These are phyloP conservation scores for Selenia dentaria DNA, from an alignment of 2,888 invertebrate genomes.

Conservation along the genomic window DNA sequence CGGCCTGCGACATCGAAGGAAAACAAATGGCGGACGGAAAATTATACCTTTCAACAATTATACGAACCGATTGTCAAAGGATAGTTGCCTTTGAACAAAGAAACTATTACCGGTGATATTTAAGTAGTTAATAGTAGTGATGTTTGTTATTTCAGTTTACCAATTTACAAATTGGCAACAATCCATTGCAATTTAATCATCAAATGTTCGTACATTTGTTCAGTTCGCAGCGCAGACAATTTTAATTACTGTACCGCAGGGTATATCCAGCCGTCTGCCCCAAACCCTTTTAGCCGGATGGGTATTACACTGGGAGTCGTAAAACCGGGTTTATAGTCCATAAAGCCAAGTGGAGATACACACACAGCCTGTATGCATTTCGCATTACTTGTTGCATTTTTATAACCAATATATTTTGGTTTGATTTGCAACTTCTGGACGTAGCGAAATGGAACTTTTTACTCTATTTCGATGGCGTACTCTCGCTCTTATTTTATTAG, in stretches of 20 bases:
- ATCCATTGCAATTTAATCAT: conserved; percentile 16
- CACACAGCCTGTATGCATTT: conserved; percentile 64
- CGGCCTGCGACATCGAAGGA: not conserved
- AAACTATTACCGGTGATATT: not conserved
- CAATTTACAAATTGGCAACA: conserved; percentile 2
- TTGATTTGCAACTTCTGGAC: conserved; percentile 80
- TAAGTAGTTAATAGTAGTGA: not conserved
- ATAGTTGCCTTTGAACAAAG: conserved; percentile 1
- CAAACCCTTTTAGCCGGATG: conserved; percentile 81
- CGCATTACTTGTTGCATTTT: conserved; percentile 82
- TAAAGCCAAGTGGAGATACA: conserved; percentile 82
- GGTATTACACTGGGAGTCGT: conserved; percentile 78
- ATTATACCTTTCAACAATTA: not conserved
- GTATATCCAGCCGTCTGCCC: conserved; percentile 48
- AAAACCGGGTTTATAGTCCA: conserved; percentile 73
- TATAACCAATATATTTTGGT: conserved; percentile 82
- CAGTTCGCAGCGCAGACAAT: conserved; percentile 49
- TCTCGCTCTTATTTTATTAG: conserved; percentile 23
- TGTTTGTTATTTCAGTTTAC: no score
- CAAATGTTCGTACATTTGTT: conserved; percentile 25
- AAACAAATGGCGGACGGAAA: not conserved
- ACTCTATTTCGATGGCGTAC: conserved; percentile 37
- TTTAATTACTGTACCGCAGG: conserved; percentile 64
- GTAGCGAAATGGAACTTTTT: conserved; percentile 59
- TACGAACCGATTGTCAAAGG: not conserved